Percentiles rank a stretch among this genome's conserved stretches.
Evolutionary conservation across 2,113 vertebrate species (phyloP).

Genomic region (Genyomyrus donnyi): DNA sequence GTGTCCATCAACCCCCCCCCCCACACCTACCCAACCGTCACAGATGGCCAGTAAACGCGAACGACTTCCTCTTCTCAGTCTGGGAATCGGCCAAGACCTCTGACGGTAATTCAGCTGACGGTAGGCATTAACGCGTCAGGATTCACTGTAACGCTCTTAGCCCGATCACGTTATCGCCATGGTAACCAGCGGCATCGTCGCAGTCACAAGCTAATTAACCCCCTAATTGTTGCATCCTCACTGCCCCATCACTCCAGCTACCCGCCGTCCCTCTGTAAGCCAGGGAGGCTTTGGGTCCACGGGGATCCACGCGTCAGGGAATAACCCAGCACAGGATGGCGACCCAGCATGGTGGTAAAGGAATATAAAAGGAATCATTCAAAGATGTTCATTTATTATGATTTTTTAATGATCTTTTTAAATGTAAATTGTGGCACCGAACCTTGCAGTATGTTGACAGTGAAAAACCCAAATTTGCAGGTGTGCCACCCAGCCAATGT

Average conservation of each 20-base stretch:
- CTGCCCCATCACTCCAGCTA: constrained; percentile 53
- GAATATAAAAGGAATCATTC: not conserved
- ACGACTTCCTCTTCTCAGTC: constrained; percentile 53
- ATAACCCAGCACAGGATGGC: not conserved
- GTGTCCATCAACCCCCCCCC: constrained; percentile 39
- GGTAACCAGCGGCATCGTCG: constrained; percentile 63
- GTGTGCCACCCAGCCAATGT: no score
- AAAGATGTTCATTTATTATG: not conserved
- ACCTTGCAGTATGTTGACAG: no score
- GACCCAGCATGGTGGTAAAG: no score
- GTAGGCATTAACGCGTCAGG: constrained; percentile 62
- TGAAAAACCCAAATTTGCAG: no score
- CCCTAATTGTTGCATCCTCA: constrained; percentile 67
- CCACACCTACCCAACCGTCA: constrained; percentile 7
- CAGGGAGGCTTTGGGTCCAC: not conserved
- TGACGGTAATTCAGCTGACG: constrained; percentile 67
- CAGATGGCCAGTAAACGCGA: constrained; percentile 50
- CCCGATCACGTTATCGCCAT: constrained; percentile 53
- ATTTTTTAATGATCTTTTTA: not conserved
- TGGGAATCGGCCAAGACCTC: constrained; percentile 46
- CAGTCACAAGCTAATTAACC: constrained; percentile 81
- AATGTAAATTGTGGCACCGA: not conserved
- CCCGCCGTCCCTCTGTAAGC: not conserved
- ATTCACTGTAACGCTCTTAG: constrained; percentile 71
- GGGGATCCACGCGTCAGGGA: not conserved